phyloP scores from a whole-genome alignment of 64 coral and sea anemone species.

The Actinia tenebrosa region DNA sequence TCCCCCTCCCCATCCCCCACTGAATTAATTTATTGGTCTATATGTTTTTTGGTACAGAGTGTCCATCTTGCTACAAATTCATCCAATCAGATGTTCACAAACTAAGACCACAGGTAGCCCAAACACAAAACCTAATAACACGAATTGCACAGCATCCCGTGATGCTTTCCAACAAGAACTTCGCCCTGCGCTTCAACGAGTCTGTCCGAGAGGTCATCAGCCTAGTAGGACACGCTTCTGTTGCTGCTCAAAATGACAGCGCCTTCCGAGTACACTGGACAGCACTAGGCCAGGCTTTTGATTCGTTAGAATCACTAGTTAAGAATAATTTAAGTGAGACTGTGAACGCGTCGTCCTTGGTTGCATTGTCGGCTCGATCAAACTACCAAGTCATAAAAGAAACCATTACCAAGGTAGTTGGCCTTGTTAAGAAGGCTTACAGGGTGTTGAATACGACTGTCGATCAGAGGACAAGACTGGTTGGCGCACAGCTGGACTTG shows the following conservation, averaged over 20 bases:
- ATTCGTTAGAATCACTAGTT: not conserved
- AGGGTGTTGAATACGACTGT: not conserved
- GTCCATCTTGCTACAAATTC: constrained; percentile 60
- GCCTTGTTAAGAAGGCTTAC: not conserved
- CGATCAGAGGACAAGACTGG: not conserved
- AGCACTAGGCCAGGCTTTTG: not conserved
- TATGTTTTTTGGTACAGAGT: constrained; percentile 28
- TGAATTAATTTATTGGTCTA: not conserved
- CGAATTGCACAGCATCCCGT: constrained; percentile 15
- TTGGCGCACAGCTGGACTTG: not conserved
- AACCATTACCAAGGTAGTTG: not conserved
- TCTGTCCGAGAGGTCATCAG: not conserved
- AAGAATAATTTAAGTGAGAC: not conserved
- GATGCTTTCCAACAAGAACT: constrained; percentile 24
- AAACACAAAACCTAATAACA: not conserved
- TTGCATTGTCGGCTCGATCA: not conserved
- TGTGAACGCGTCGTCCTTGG: not conserved
- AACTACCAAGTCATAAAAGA: not conserved
- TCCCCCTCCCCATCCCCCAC: too few species aligned
- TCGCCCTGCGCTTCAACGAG: not conserved
- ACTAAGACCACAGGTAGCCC: constrained; percentile 38
- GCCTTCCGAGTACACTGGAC: not conserved
- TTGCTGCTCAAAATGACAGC: not conserved
- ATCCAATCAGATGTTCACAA: constrained; percentile 51
- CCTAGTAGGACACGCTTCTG: not conserved